Evolutionary conservation across 1,140 invertebrate genomes (phyloP), one percentile per base, ranked within the genome.

Genomic region (Musca domestica): DNA sequence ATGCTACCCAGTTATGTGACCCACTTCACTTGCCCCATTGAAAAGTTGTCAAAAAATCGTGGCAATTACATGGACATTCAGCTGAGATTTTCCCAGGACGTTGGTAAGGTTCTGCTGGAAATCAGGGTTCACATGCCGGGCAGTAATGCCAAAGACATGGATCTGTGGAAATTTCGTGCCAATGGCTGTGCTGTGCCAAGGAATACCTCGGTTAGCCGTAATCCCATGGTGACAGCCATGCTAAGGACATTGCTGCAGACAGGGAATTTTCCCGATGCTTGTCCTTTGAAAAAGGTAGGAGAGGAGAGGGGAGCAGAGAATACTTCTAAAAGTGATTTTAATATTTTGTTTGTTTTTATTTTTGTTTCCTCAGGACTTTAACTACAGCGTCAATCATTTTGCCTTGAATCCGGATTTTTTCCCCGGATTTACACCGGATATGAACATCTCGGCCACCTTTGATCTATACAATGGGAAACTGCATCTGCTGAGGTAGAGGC

Each of bases 331-430:
- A n/a, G n/a, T n/a, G n/a, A n/a, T n/a, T n/a, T n/a, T n/a, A n/a
- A n/a, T n/a, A n/a, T n/a, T n/a, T n/a, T n/a, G n/a, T n/a, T n/a
- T n/a, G n/a, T n/a, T n/a, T n/a, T n/a, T n/a, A n/a, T 30, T 9
- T 30, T 23, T 54, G 5, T 12, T 1, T 54, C 23, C 23, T 54
- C 15, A 54, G 52, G 23, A 54, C 23, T 9, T 14, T 14, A 54
- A 20, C 15, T 54, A 64, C 67, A 3, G 47, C 64, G 25, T 66
- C 68, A 47, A 67, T 56, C 56, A 25, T 68, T 17, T 20, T 56
- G 67, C 65, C 67, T 46, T 69, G 54, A 65, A 70, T 73, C 65
- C 27, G 67, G 73, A 71, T 20, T 22, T 19, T 65, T 46, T 25
- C 20, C 64, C 41, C 2, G 48, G 23, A 3, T 65, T 41, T 27